Evolutionary conservation across 2,113 vertebrate genomes (phyloP), one percentile per base, ranked within the genome.

Genomic region (Formicarius rufipectus): DNA sequence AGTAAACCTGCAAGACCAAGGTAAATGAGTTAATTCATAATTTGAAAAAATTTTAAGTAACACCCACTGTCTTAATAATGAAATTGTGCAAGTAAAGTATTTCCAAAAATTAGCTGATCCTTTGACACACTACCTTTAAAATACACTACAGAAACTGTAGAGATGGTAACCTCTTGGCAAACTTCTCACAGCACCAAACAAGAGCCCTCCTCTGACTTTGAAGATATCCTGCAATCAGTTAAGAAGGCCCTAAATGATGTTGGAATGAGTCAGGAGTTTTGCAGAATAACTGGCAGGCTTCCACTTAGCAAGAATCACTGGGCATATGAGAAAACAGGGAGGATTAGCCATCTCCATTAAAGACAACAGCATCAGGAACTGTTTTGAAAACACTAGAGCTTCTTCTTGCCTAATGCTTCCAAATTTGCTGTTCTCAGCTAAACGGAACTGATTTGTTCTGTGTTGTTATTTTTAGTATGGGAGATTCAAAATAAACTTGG

Each of bases 361-460:
- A 95, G 81, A 81, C 68, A 92, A 79, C 71, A 92, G 81, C 63
- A 83, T 96, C 87, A 93, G 49, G 56, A 75, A 37, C 42, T 96
- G 68, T 94, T 96, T 95, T 81, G 89, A 89, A 95, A 96, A 96
- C 88, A 87, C 35, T 13, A 49, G 58, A 67, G 75, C 35, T 87
- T 50, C 63, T 79, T 84, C 79, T 88, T 69, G 68, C 68, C 88
- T 93, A 67, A 86, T 96, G 64, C 80, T 95, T 87, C 87, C 85
- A 88, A 92, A 93, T 67, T 20, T 94, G 93, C 90, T 89, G 59
- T 74, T 96, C 88, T 96, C 96, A 96, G 80, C 72, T 89, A 95
- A 94, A 86, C 37, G 39, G 64, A 93, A 71, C 63, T 74, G 66
- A 94, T 66, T 55, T 67, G 59, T 62, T 78, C 64, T 59, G 20